Conservation (phyloP, 2,113 vertebrate genomes). For the Empidonax alnorum region DNA sequence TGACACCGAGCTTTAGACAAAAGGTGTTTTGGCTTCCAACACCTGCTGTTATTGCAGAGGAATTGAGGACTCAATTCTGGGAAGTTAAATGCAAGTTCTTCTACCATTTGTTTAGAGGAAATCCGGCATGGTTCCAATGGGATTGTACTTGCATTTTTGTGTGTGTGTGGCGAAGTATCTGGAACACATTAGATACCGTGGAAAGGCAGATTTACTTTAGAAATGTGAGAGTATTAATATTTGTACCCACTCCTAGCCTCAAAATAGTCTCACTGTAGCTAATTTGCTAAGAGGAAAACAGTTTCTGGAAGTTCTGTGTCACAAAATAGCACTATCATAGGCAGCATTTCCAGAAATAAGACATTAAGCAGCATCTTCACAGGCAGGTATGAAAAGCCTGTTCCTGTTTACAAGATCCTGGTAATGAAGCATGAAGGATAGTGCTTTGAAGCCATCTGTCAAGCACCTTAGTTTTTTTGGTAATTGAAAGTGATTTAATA, state of each 20-base stretch:
- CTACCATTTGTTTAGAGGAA: not conserved
- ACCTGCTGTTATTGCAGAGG: not conserved
- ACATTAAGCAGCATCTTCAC: not conserved
- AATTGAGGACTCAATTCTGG: not conserved
- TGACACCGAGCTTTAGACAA: not conserved
- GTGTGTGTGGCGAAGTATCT: not conserved
- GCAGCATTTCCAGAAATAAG: not conserved
- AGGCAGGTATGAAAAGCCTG: constrained; percentile 22
- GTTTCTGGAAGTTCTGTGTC: not conserved
- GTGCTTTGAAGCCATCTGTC: constrained; percentile 46
- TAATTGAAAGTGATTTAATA: constrained; percentile 28
- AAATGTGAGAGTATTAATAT: not conserved
- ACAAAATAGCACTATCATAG: not conserved
- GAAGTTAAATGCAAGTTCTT: not conserved
- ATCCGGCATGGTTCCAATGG: not conserved
- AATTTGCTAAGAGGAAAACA: not conserved
- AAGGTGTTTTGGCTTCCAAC: not conserved
- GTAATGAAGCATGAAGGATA: constrained; percentile 35
- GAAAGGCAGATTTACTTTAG: not conserved
- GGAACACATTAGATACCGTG: not conserved
- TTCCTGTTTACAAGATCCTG: constrained; percentile 25
- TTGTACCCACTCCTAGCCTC: not conserved
- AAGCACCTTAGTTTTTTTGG: not conserved
- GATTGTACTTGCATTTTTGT: not conserved
- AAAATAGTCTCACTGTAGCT: not conserved